Conservation (phyloP, 2,797 vertebrate species). For the Tragelaphus eurycerus region DNA sequence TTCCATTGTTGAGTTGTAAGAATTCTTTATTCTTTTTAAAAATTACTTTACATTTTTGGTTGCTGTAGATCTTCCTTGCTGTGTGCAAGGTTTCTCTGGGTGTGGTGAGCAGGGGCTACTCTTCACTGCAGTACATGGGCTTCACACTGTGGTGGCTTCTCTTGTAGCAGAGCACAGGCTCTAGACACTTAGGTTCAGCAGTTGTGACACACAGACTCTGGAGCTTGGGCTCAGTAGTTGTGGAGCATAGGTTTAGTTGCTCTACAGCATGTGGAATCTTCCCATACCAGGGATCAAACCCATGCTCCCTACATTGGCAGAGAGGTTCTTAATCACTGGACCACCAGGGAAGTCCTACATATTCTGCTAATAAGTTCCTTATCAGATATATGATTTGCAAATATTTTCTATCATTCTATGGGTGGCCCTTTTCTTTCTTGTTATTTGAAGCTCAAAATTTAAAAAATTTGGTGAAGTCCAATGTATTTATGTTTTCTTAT, state of each 20-base stretch:
- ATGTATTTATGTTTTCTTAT: background rate
- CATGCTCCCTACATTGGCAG: background rate
- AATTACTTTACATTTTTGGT: background rate
- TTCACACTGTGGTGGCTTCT: fast-evolving
- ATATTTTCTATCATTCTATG: background rate
- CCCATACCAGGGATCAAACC: background rate
- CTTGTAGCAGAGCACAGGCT: background rate
- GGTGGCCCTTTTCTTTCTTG: background rate
- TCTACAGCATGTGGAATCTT: background rate
- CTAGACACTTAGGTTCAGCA: background rate
- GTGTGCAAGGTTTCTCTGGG: background rate
- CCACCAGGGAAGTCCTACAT: background rate
- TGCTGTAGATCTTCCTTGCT: background rate
- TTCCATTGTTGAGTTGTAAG: background rate
- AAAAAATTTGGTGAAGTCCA: background rate
- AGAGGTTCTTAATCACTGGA: background rate
- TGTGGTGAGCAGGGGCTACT: background rate
- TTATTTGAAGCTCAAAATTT: background rate
- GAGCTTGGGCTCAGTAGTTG: background rate
- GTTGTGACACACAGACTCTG: background rate
- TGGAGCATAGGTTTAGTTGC: background rate
- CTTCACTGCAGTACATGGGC: background rate
- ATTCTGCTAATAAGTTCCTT: background rate
- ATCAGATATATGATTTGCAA: background rate
- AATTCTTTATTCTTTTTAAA: background rate